Base-by-base conservation (phyloP, 2,113 vertebrate genomes). In the Elephas maximus region DNA sequence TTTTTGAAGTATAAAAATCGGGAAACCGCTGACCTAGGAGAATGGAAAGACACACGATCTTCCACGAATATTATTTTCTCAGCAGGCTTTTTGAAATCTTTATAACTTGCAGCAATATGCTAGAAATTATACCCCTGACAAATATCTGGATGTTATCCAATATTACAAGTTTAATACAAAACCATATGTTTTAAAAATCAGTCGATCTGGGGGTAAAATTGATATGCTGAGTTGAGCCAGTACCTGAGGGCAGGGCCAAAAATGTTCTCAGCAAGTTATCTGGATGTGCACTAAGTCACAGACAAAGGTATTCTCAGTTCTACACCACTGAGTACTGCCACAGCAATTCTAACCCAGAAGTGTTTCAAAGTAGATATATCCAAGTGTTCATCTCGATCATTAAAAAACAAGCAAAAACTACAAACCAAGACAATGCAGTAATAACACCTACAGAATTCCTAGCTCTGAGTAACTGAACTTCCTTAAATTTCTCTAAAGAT, bases 41-140 rank as follows among this genome's bases (percentile, higher is more conserved):
- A 91, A 95, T 87, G 74, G 51, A 94, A 94, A 88, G 87, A 84
- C 37, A 94, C 26, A 90, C 37, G 90, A 62, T 84, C 57, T 18
- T 80, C 57, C 45, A 51, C 14, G 48, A 85, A 88, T 95, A 91
- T 96, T 88, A 85, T 84, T 96, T 97, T 93, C 92, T 96, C 90
- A 97, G 30, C 69, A 97, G 80, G 74, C 23, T 24, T 93, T 96
- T 91, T 79, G 88, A 73, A 95, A 82, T 94, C 77, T 94, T 95
- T 94, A 92, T 88, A 91, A 93, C 33, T 77, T 78, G 6, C 1
- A 44, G 77, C 14, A 96, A 41, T 90, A 90, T 77, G 15, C 69
- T 91, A 65, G n/a, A 87, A 97, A 91, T 94, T 79, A 91, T 63
- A 73, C 10, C 48, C 93, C 23, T 44, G 73, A 94, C 24, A 91